phyloP scores from a whole-genome alignment of 2,113 vertebrate species.

The Periophthalmus modestus region DNA sequence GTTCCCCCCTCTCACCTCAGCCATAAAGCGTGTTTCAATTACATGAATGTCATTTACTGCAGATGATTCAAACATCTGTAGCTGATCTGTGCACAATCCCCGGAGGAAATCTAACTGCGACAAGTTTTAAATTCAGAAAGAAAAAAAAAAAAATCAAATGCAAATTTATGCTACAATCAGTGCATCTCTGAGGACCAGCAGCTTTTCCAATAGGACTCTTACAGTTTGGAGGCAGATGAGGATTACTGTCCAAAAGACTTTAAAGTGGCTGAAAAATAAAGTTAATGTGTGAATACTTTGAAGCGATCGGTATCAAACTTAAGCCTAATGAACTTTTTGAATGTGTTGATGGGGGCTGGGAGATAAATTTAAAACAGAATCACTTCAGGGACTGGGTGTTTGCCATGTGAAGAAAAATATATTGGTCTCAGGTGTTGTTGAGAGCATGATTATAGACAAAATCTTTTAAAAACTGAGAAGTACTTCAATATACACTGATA shows the following conservation, averaged over 20 bases:
- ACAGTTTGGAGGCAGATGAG: slow-evolving; percentile 2
- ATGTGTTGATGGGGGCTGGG: neutral
- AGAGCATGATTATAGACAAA: neutral
- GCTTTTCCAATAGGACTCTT: neutral
- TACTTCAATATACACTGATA: neutral
- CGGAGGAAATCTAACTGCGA: slow-evolving; percentile 15
- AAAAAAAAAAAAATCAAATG: slow-evolving; percentile 18
- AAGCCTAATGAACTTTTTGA: slow-evolving; percentile 5
- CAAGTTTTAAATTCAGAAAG: slow-evolving; percentile 32
- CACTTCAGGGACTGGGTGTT: neutral
- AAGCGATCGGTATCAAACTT: slow-evolving; percentile 5
- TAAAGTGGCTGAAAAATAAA: neutral
- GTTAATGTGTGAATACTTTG: neutral
- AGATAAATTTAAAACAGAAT: neutral
- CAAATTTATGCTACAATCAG: slow-evolving; percentile 33
- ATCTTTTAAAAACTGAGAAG: too few species aligned
- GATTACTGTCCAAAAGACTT: slow-evolving; percentile 4
- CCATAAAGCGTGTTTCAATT: slow-evolving; percentile 13
- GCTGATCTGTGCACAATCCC: slow-evolving; percentile 15
- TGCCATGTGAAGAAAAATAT: neutral
- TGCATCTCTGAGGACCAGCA: slow-evolving; percentile 2
- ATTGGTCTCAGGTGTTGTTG: neutral
- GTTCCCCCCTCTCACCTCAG: neutral
- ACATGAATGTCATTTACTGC: slow-evolving; percentile 26
- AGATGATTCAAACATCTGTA: slow-evolving; percentile 41